Base-by-base conservation (phyloP, 2,113 vertebrate genomes). In the Rana temporaria region DNA sequence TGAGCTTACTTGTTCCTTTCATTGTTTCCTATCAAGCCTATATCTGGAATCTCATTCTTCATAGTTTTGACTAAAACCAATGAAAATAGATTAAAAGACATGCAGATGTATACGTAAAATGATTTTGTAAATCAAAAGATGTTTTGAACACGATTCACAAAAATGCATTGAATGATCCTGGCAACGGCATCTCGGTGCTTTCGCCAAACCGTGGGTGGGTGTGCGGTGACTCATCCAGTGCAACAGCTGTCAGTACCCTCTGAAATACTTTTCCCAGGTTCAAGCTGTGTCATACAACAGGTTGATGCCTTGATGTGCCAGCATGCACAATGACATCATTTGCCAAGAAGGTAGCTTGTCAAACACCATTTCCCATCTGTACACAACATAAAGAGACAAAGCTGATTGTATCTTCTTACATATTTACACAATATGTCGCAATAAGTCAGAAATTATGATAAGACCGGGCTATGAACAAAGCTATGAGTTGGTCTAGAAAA, bases 131-230 rank as follows among this genome's bases (percentile, higher is more conserved):
- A 48, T 22, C 48, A 22, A 57, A 26, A 69, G 52, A 52, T 69
- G 53, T 42, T 79, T 20, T 18, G 64, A 59, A 66, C 53, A 59
- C 24, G 53, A 24, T 67, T 53, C 34, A 65, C 48, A 66, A 78
- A 53, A 67, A 79, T 69, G 64, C 32, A 32, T 48, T 42, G 77
- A 65, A 68, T 68, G 77, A 79, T 69, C 48, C 77, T 79, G 77
- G 77, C 77, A 79, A 42, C 42, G 22, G 53, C 34, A 12, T 57
- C 16, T 68, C 3, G 1, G n/a, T 68, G 52, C 48, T 20, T 24
- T 12, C 48, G 66, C 78, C 78, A 80, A 80, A 38, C 66, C 55
- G 66, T 71, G 66, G 78, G 66, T 71, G 66, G 78, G 78, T 72
- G 68, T 56, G 38, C 34, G 20, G 56, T 53, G 79, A 81, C 57